These are phyloP conservation scores for Tarsius wallacei DNA, from an alignment of 2,797 vertebrate genomes.

Conservation along the genomic window DNA sequence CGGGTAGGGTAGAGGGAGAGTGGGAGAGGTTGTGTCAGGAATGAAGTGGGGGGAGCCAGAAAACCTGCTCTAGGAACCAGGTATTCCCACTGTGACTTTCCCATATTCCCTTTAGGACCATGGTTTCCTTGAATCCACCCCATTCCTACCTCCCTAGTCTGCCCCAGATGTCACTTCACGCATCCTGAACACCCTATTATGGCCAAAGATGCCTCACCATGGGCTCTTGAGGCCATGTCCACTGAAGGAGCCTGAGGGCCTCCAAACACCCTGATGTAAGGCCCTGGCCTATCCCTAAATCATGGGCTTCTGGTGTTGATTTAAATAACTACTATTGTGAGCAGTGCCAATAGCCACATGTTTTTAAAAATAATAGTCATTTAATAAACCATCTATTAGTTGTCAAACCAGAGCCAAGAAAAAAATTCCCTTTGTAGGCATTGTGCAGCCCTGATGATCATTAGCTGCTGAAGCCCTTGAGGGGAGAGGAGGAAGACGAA, in stretches of 20 bases:
- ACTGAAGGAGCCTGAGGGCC: background rate
- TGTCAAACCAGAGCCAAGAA: background rate
- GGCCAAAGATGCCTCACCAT: background rate
- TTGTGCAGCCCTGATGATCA: background rate
- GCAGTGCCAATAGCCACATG: background rate
- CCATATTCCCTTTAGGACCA: background rate
- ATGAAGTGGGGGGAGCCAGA: background rate
- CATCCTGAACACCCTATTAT: background rate
- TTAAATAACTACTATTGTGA: constrained; percentile 29
- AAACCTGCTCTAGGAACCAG: constrained; percentile 10
- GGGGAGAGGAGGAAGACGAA: background rate
- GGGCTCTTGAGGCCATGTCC: background rate
- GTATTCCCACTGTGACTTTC: background rate
- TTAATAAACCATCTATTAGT: constrained; percentile 4
- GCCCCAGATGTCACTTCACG: background rate
- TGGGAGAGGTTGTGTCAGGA: background rate
- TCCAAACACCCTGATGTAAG: background rate
- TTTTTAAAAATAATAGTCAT: background rate
- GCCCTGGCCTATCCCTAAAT: background rate
- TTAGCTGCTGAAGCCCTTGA: background rate
- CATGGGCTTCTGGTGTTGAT: constrained; percentile 5
- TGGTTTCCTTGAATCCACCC: background rate
- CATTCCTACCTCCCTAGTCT: background rate
- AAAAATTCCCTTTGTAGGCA: background rate
- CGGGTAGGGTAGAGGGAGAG: accelerated